A percentile compares a stretch with the other conserved stretches of the same genome.
Conservation (phyloP, 2,797 vertebrate species). For the Anas acuta region DNA sequence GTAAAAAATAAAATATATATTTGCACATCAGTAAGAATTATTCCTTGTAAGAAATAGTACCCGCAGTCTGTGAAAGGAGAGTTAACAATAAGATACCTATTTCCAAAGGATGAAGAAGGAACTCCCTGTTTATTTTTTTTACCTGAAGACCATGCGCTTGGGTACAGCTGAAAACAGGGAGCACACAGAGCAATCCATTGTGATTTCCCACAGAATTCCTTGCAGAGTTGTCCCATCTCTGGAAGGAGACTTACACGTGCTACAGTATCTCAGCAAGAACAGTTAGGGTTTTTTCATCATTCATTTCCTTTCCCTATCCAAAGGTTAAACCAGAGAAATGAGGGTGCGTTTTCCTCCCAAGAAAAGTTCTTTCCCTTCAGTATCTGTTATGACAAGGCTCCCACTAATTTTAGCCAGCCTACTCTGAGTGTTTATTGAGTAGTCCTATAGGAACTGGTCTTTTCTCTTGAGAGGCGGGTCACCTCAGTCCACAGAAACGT, state of each 20-base stretch:
- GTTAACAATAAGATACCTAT: not conserved
- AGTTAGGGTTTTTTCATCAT: not conserved
- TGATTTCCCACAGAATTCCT: not conserved
- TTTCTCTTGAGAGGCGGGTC: not conserved
- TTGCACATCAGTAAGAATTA: not conserved
- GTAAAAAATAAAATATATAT: not conserved
- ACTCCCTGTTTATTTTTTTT: not conserved
- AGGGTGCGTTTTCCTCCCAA: not conserved
- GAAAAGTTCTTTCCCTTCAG: not conserved
- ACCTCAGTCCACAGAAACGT: rapidly evolving
- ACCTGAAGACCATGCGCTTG: not conserved
- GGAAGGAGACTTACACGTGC: not conserved
- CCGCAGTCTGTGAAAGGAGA: not conserved
- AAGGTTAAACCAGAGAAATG: not conserved
- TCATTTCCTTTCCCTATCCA: not conserved
- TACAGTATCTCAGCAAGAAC: not conserved
- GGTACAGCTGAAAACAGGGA: not conserved
- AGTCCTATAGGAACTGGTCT: not conserved
- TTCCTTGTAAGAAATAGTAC: not conserved
- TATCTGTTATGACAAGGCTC: not conserved
- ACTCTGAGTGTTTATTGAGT: not conserved
- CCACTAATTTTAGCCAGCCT: not conserved
- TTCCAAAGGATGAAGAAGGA: not conserved
- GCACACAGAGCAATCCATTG: not conserved
- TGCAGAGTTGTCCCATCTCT: not conserved